A percentile compares a stretch with the other conserved stretches of the same genome.
phyloP scores from a whole-genome alignment of 2,113 vertebrate genomes.

The Ictidomys tridecemlineatus region DNA sequence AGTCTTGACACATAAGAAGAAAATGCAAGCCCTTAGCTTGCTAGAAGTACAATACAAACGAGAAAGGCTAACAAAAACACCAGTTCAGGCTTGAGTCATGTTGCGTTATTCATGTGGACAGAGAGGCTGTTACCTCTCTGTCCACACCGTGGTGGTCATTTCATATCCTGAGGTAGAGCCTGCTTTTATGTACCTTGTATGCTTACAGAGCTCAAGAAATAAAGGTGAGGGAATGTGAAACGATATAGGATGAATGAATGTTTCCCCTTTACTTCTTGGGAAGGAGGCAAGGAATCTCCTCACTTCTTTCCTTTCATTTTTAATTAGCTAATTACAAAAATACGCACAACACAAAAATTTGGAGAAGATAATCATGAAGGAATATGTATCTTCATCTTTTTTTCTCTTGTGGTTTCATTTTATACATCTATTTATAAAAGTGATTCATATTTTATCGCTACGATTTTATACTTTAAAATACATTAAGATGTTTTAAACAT shows the following conservation, averaged over 20 bases:
- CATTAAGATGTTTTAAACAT: not conserved
- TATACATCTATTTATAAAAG: not conserved
- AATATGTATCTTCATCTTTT: not conserved
- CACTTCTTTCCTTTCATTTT: not conserved
- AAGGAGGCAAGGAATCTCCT: not conserved
- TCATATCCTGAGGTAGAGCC: not conserved
- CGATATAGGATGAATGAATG: not conserved
- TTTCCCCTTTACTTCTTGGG: not conserved
- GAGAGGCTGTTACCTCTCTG: not conserved
- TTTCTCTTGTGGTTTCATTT: not conserved
- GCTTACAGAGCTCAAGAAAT: not conserved
- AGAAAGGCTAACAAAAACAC: not conserved
- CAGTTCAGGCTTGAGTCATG: not conserved
- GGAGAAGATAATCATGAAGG: not conserved
- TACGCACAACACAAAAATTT: not conserved
- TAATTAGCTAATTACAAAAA: not conserved
- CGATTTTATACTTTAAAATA: not conserved
- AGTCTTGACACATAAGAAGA: not conserved
- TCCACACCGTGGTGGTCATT: not conserved
- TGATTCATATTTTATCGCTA: not conserved
- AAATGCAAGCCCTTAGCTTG: not conserved
- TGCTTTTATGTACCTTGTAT: not conserved
- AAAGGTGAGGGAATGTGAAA: not conserved
- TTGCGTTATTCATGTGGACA: not conserved
- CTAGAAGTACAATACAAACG: not conserved